phyloP scores from a whole-genome alignment of 2,113 vertebrate genomes.

The Chlorodrepanis virens region DNA sequence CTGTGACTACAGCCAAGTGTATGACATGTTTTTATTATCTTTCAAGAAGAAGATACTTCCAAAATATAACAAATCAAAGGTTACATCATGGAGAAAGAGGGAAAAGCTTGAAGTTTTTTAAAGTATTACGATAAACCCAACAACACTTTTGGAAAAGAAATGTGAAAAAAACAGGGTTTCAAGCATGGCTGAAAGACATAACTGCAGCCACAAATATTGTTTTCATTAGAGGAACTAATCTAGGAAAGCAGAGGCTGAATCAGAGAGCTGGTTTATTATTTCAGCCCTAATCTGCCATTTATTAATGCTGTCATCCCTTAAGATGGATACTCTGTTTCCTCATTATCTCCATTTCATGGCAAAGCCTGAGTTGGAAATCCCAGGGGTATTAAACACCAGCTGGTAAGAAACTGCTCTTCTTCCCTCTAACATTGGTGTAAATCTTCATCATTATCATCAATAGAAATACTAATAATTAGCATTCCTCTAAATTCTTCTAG shows the following conservation, averaged over 20 bases:
- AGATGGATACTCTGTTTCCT: not conserved
- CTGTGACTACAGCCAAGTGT: not conserved
- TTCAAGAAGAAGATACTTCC: not conserved
- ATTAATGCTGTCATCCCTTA: not conserved
- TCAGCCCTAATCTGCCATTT: not conserved
- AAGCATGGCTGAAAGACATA: not conserved
- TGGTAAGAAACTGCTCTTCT: not conserved
- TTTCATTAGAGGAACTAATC: not conserved
- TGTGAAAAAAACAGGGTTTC: not conserved
- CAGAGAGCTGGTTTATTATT: not conserved
- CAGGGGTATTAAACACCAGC: not conserved
- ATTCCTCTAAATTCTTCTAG: not conserved
- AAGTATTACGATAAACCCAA: not conserved
- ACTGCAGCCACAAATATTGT: not conserved
- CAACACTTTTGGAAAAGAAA: not conserved
- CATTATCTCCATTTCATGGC: not conserved
- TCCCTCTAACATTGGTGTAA: not conserved
- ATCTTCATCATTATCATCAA: not conserved
- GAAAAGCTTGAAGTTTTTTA: not conserved
- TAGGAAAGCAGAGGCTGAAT: not conserved
- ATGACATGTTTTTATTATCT: not conserved
- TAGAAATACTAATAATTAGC: not conserved
- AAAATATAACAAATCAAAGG: conserved; percentile 13
- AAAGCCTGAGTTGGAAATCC: not conserved
- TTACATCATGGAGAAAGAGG: not conserved